Evolutionary conservation across 2,113 vertebrate genomes (phyloP).

Genomic region (Myocastor coypus): DNA sequence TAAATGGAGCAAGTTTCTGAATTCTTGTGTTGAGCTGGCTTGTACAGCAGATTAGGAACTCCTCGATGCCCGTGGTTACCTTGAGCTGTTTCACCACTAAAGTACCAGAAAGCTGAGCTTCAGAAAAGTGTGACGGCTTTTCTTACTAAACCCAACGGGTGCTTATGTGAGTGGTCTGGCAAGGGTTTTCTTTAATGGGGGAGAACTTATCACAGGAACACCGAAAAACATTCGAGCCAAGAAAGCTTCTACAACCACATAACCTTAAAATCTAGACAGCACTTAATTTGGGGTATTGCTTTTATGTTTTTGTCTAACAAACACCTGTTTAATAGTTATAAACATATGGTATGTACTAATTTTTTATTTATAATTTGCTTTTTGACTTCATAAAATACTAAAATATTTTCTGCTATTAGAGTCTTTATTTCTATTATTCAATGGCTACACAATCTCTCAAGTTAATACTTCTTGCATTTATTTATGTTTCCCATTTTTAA

Average conservation of each 20-base stretch:
- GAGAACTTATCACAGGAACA: not conserved
- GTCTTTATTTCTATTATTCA: slow-evolving; percentile 48
- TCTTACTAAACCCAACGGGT: no score
- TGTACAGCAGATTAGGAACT: not conserved
- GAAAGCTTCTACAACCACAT: not conserved
- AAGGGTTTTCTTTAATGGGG: slow-evolving; percentile 28
- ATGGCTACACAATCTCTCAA: not conserved
- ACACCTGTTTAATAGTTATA: slow-evolving; percentile 6
- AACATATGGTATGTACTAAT: not conserved
- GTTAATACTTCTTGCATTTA: slow-evolving; percentile 44
- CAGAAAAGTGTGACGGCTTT: not conserved
- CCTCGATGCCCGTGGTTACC: not conserved
- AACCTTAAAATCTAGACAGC: not conserved
- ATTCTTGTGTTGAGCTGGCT: slow-evolving; percentile 13
- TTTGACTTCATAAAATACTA: slow-evolving; percentile 50
- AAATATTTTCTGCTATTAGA: slow-evolving; percentile 23
- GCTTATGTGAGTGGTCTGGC: not conserved
- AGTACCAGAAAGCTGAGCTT: slow-evolving; percentile 26
- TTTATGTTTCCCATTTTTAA: slow-evolving; percentile 33
- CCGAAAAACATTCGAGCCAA: slow-evolving; percentile 34
- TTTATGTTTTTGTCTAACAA: slow-evolving; percentile 12
- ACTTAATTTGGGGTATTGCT: slow-evolving; percentile 36
- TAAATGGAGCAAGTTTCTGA: slow-evolving; percentile 47
- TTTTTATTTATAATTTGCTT: slow-evolving; percentile 52
- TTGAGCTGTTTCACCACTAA: slow-evolving; percentile 29